Base-by-base conservation (phyloP, 2,113 vertebrate species). In the Podocnemis expansa region DNA sequence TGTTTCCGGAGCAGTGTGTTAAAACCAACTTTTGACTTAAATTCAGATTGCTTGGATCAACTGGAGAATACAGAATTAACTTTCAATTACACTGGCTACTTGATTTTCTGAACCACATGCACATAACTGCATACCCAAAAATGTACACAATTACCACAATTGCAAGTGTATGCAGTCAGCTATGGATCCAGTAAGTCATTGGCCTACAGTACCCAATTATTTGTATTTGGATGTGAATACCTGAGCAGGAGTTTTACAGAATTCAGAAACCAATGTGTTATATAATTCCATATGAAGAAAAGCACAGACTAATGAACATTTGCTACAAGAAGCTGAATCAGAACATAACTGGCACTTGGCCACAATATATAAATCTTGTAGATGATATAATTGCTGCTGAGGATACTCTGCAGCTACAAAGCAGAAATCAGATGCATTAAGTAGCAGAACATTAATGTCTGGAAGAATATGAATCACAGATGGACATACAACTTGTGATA, bases 81-180 rank as follows among this genome's bases (percentile, higher is more conserved):
- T 58, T 58, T 58, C 4, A 58, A 58, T 25, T 58, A 58, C 8
- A 12, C 10, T 58, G 56, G 29, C 56, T 12, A 58, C 56, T 88
- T 94, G 90, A 38, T 85, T 92, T 93, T 86, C n/a, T 73, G 55
- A 90, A 86, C n/a, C 38, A 47, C 14, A 55, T 4, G 17, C 22
- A 90, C 1, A 13, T 63, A 81, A 21, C 80, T 83, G 76, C 76
- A 93, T 67, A 89, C 91, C 84, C 19, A 14, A 17, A 94, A 87
- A 89, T 79, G 27, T 19, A 80, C 70, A 38, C 6, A 75, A 41
- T 9, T 89, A 79, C 43, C 80, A 83, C 60, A 90, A 47, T 58
- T 88, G 45, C 27, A 78, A 19, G 27, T 43, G n/a, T 58, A 56
- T 82, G 63, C 63, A 67, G 34, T 34, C 49, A 2, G 14, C 80